These are phyloP conservation scores for Temnothorax nylanderi DNA, from an alignment of 1,140 invertebrate genomes.

Conservation along the genomic window DNA sequence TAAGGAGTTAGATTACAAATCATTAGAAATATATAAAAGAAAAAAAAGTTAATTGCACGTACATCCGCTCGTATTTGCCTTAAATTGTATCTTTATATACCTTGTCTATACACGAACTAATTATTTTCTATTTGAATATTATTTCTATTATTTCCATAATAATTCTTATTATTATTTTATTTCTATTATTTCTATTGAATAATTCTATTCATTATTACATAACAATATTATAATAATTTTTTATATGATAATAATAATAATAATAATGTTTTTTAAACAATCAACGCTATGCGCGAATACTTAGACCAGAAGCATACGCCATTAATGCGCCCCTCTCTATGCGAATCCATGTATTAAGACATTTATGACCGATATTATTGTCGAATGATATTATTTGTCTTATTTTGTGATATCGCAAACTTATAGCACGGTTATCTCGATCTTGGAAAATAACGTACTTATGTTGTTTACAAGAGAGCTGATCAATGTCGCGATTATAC, in stretches of 20 bases:
- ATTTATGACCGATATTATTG: neutral
- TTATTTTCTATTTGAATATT: neutral
- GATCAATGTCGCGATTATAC: neutral
- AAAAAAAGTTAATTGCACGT: neutral
- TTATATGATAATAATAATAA: neutral
- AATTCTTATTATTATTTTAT: neutral
- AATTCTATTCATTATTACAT: neutral
- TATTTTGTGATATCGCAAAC: conserved; percentile 1
- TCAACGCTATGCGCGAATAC: neutral
- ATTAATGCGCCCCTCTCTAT: neutral
- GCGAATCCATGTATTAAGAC: neutral
- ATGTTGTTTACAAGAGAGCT: neutral
- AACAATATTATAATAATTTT: neutral
- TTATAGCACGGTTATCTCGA: neutral
- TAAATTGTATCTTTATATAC: neutral
- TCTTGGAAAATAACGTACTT: neutral
- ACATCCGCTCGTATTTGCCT: neutral
- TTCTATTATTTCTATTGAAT: no score
- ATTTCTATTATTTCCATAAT: no score
- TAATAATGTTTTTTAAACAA: neutral
- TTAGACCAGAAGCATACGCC: neutral
- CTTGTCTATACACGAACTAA: neutral
- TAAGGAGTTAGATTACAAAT: neutral
- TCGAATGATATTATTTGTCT: neutral
- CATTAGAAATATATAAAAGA: neutral